Evolutionary conservation across 2,888 invertebrate species (phyloP).

Genomic region (Timema cristinae): DNA sequence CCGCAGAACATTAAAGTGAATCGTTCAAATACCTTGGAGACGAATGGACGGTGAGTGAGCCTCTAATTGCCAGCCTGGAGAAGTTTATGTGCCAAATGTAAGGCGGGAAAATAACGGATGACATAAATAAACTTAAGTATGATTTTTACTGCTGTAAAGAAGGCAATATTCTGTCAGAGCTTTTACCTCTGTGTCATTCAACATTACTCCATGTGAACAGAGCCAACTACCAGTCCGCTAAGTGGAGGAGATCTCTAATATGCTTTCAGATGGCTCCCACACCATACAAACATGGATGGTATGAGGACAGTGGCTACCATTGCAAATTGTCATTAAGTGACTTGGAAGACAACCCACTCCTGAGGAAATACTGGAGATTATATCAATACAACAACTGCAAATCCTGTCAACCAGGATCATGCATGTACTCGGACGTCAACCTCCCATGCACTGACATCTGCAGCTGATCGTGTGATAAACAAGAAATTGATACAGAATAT

Average conservation of each 20-base stretch:
- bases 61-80: slow-evolving; percentile 7
- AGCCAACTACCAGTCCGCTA: slow-evolving; percentile 11
- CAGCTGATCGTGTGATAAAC: no score
- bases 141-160: slow-evolving; percentile 11
- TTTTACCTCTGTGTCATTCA: not conserved
- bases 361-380: not conserved
- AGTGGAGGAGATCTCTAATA: slow-evolving; percentile 1
- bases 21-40: not conserved
- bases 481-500: no score
- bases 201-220: slow-evolving; percentile 1
- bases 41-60: slow-evolving; percentile 1
- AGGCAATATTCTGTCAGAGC: not conserved
- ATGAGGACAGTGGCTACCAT: not conserved
- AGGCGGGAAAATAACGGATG: not conserved
- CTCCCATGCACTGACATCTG: no score
- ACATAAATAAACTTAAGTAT: slow-evolving; percentile 1
- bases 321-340: not conserved
- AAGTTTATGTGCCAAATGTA: slow-evolving; percentile 3
- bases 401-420: not conserved
- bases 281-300: slow-evolving; percentile 10
- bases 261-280: not conserved
- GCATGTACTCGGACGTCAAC: not conserved
- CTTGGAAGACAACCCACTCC: slow-evolving; percentile 7
- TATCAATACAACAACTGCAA: slow-evolving; percentile 3
- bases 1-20: not conserved